A percentile compares a stretch with the other conserved stretches of the same genome.
Conservation (phyloP, 2,888 invertebrate genomes). For the Pomacea canaliculata region DNA sequence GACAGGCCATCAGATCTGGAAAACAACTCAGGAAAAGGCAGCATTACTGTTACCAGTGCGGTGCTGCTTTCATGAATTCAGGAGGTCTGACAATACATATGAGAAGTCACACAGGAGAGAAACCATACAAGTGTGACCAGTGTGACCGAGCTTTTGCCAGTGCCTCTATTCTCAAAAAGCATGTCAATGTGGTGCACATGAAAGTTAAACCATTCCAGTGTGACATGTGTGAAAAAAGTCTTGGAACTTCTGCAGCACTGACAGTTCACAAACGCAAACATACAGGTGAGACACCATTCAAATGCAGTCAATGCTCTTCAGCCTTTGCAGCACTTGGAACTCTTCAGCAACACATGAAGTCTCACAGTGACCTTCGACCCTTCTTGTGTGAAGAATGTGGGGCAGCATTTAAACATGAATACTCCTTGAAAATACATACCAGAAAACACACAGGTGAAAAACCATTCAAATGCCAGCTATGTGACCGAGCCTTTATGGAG, state of each 20-base stretch:
- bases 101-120: too few species aligned
- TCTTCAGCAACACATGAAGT: slow-evolving; percentile 26
- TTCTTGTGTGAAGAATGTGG: slow-evolving; percentile 31
- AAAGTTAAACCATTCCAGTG: too few species aligned
- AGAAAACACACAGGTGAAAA: slow-evolving; percentile 36
- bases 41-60: too few species aligned
- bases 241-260: slow-evolving; percentile 9
- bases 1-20: too few species aligned
- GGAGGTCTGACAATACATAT: too few species aligned
- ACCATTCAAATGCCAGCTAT: slow-evolving; percentile 30
- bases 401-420: slow-evolving; percentile 30
- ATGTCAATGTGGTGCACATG: too few species aligned
- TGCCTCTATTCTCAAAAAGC: neutral
- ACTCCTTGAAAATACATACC: slow-evolving; percentile 27
- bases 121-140: slow-evolving; percentile 12
- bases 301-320: slow-evolving; percentile 27
- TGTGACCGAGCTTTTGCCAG: slow-evolving; percentile 27
- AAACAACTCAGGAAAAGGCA: too few species aligned
- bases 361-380: slow-evolving; percentile 28
- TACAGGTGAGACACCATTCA: slow-evolving; percentile 33
- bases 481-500: slow-evolving; percentile 29
- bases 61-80: too few species aligned
- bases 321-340: slow-evolving; percentile 27
- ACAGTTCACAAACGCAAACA: slow-evolving; percentile 33
- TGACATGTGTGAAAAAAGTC: too few species aligned